Evolutionary conservation across 2,797 vertebrate genomes (phyloP).

Genomic region (Sebastes nivosus): DNA sequence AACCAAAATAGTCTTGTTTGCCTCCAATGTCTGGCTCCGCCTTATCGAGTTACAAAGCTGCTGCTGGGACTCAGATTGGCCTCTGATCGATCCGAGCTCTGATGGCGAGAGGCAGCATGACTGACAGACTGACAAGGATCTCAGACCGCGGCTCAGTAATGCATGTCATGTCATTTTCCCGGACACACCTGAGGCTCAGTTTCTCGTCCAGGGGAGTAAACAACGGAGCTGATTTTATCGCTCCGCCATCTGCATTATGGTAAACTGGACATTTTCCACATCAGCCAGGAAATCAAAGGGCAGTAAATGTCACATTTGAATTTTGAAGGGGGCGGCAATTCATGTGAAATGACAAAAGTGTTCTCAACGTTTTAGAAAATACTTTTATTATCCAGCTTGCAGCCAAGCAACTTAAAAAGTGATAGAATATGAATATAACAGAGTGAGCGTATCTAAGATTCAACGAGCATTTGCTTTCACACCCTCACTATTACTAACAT

Average conservation of each 20-base stretch:
- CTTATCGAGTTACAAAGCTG: conserved; percentile 81
- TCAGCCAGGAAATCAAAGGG: conserved; percentile 58
- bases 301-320: conserved; percentile 73
- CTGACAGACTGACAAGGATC: conserved; percentile 79
- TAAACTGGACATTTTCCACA: conserved; percentile 71
- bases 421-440: conserved; percentile 61
- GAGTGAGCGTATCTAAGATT: conserved; percentile 52
- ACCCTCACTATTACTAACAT: conserved; percentile 44
- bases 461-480: conserved; percentile 53
- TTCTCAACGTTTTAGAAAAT: conserved; percentile 61
- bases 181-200: conserved; percentile 65
- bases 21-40: conserved; percentile 79
- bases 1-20: conserved; percentile 83
- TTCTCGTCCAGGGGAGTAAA: conserved; percentile 52
- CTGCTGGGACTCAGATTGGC: conserved; percentile 66
- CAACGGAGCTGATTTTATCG: conserved; percentile 61
- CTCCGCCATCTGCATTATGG: conserved; percentile 61
- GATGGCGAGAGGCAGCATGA: conserved; percentile 82
- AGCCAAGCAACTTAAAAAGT: conserved; percentile 74
- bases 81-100: conserved; percentile 85
- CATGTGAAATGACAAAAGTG: conserved; percentile 56
- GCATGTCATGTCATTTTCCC: conserved; percentile 74
- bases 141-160: conserved; percentile 70
- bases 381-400: conserved; percentile 74
- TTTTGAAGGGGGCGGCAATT: conserved; percentile 42